Conservation (phyloP, 1,140 invertebrate species). For the Drosophila baimaii region DNA sequence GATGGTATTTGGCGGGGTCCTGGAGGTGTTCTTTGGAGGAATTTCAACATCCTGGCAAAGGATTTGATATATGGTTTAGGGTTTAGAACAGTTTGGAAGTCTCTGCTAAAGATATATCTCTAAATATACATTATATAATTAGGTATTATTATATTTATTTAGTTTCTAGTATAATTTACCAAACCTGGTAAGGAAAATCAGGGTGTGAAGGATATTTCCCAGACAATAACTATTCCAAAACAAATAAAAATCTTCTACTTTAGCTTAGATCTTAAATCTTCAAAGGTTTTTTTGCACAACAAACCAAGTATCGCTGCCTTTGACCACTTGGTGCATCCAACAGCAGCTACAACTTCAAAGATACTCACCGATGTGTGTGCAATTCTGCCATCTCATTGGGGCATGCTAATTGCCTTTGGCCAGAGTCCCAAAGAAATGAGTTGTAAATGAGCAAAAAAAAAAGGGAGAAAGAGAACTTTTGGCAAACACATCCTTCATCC, state of each 20-base stretch:
- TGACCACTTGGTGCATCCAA: slow-evolving; percentile 29
- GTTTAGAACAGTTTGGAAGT: neutral
- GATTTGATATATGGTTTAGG: slow-evolving; percentile 5
- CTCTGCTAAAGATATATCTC: neutral
- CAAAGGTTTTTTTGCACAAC: slow-evolving; percentile 3
- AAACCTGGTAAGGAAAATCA: neutral
- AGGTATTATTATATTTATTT: neutral
- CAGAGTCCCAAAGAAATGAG: slow-evolving; percentile 78
- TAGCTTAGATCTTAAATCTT: neutral
- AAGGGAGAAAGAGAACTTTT: slow-evolving; percentile 31
- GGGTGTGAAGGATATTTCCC: too few relatives aligned
- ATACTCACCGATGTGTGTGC: slow-evolving; percentile 27
- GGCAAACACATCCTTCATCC: slow-evolving; percentile 46
- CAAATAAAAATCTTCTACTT: too few relatives aligned
- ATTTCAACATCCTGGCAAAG: slow-evolving; percentile 25
- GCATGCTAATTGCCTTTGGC: slow-evolving; percentile 79
- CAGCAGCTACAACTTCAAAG: slow-evolving; percentile 58
- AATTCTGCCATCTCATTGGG: slow-evolving; percentile 61
- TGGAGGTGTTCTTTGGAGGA: slow-evolving; percentile 53
- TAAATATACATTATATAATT: neutral
- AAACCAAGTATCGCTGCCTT: slow-evolving; percentile 29
- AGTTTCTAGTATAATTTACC: neutral
- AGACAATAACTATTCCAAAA: neutral
- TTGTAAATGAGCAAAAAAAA: slow-evolving; percentile 77
- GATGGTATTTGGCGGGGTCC: slow-evolving; percentile 18